These are phyloP conservation scores for Dendronephthya gigantea DNA, from an alignment of 64 coral and sea anemone species.

Conservation along the genomic window DNA sequence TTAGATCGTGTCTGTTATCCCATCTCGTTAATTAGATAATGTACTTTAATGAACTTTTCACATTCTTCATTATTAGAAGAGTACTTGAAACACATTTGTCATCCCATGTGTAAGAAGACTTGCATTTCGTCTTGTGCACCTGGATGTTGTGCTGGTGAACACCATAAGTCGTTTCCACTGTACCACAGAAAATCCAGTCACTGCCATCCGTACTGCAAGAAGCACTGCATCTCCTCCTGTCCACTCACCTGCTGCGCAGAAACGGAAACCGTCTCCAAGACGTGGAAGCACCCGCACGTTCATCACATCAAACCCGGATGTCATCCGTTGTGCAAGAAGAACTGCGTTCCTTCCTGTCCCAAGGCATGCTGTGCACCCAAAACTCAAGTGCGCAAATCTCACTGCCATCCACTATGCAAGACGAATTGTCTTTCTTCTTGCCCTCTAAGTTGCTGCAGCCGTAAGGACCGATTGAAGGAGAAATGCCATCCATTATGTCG, in stretches of 20 bases:
- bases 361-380: not conserved
- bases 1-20: no score
- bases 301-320: not conserved
- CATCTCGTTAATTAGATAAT: no score
- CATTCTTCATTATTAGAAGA: not conserved
- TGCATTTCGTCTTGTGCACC: not conserved
- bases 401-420: conserved; percentile 7
- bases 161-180: not conserved
- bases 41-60: not conserved
- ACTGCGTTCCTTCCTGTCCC: not conserved
- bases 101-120: not conserved
- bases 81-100: conserved; percentile 5
- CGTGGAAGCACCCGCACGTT: not conserved
- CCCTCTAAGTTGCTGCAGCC: not conserved
- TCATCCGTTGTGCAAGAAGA: conserved; percentile 6
- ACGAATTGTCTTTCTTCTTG: not conserved
- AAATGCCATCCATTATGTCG: conserved; percentile 8
- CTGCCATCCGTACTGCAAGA: conserved; percentile 11
- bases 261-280: not conserved
- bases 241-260: not conserved
- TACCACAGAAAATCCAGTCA: not conserved
- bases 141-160: conserved; percentile 3
- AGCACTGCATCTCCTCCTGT: conserved; percentile 2
- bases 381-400: not conserved
- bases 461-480: not conserved